Percentiles rank a stretch among this genome's conserved stretches.
phyloP scores from a whole-genome alignment of 2,888 invertebrate genomes.

The Drosophila eohydei region DNA sequence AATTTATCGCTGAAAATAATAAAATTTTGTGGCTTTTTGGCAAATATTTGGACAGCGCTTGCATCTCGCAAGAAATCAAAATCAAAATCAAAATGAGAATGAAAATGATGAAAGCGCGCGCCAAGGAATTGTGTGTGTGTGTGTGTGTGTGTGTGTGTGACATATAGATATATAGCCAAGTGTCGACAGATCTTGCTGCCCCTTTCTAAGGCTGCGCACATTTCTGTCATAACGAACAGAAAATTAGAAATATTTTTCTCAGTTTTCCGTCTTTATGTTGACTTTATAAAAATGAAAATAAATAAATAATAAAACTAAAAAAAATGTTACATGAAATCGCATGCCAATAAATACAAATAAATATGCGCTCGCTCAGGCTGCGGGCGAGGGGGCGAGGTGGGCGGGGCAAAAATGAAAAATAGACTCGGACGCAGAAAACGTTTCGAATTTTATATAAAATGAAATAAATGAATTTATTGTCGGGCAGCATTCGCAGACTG shows the following conservation, averaged over 20 bases:
- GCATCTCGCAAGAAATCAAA: conserved; percentile 39
- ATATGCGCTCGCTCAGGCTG: conserved; percentile 5
- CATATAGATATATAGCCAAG: conserved; percentile 37
- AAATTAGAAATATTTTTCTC: conserved; percentile 52
- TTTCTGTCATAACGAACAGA: conserved; percentile 76
- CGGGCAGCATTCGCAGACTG: conserved; percentile 17
- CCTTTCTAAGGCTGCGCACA: conserved; percentile 51
- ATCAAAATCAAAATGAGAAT: conserved; percentile 47
- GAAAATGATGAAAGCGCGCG: conserved; percentile 46
- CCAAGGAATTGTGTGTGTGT: conserved; percentile 14
- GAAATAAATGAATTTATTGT: conserved; percentile 71
- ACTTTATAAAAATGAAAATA: conserved; percentile 65
- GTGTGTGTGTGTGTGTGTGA: conserved; percentile 2
- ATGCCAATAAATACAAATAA: conserved; percentile 41
- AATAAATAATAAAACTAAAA: conserved; percentile 52
- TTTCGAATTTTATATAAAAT: conserved; percentile 60
- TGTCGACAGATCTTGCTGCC: conserved; percentile 27
- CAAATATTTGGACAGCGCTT: conserved; percentile 65
- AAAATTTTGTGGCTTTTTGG: conserved; percentile 70
- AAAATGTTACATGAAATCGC: conserved; percentile 2
- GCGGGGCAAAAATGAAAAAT: conserved; percentile 67
- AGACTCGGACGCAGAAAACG: conserved; percentile 51
- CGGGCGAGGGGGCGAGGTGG: conserved; percentile 2
- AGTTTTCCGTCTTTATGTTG: conserved; percentile 42
- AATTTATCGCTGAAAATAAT: conserved; percentile 62